Percentiles rank a stretch among this genome's conserved stretches.
Evolutionary conservation across 2,797 vertebrate genomes (phyloP).

Genomic region (Heliangelus exortis): DNA sequence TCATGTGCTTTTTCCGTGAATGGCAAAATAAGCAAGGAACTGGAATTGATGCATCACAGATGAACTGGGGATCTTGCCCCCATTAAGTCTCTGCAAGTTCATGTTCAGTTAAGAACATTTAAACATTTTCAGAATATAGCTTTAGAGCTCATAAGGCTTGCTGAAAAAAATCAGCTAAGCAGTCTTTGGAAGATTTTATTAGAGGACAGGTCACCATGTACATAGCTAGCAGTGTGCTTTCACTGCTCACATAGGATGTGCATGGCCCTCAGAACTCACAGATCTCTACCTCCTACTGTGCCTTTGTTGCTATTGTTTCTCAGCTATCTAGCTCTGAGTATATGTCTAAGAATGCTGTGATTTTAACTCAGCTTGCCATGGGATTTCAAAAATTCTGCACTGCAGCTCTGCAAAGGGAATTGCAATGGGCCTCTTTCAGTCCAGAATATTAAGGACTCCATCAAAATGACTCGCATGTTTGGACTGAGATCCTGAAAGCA

Average conservation of each 20-base stretch:
- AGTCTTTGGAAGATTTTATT: not conserved
- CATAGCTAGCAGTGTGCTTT: not conserved
- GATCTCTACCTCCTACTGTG: not conserved
- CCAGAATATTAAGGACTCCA: not conserved
- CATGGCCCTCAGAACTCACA: accelerated
- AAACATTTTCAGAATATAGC: not conserved
- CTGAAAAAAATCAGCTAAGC: not conserved
- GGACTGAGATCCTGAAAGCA: not conserved
- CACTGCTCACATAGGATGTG: not conserved
- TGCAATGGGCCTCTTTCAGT: not conserved
- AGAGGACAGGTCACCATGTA: not conserved
- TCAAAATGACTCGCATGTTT: not conserved
- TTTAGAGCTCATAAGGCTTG: not conserved
- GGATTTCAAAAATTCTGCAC: not conserved
- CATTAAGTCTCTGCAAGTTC: not conserved
- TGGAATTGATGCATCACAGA: not conserved
- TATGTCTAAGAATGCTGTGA: not conserved
- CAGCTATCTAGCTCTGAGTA: not conserved
- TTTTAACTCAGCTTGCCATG: not conserved
- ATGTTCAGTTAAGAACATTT: not conserved
- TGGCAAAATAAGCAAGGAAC: not conserved
- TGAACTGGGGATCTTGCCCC: not conserved
- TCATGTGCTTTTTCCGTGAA: not conserved
- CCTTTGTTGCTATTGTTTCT: not conserved
- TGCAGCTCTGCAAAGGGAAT: not conserved